Base-by-base conservation (phyloP, 1,140 invertebrate species). In the Aphis gossypii region DNA sequence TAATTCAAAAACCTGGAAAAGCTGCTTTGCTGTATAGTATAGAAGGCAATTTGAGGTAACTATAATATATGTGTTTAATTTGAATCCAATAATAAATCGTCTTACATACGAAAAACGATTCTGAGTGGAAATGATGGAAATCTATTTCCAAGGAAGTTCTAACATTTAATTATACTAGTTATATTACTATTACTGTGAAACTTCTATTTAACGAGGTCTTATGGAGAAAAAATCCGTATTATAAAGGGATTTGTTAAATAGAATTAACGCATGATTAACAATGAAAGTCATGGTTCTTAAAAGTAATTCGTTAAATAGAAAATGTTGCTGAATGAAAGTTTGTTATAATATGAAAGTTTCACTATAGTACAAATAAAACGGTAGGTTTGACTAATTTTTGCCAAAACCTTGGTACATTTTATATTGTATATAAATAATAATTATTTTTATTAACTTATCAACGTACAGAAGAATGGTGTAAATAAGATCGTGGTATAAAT, bases 71-170 rank as follows among this genome's bases (percentile, higher is more conserved):
- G 3, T 76, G 6, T 76, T 68, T 3, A 68, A 30, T 68, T 68
- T 68, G 30, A 60, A 11, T 30, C n/a, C 11, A 76, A 76, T 60
- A 9, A 25, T 60, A 30, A 60, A 60, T 60, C 25, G 11, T 60
- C 2, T 41, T 14, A 8, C 9, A 30, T 30, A 60, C 9, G 30
- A 14, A 60, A 60, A n/a, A 18, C 14, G 3, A 68, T 6, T 68
- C n/a, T 5, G 1, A 76, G 60, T 9, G 14, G n/a, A n/a, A 21
- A n/a, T n/a, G 5, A 14, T n/a, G n/a, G 18, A n/a, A 0, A 76
- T 18, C 0, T 6, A 7, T n/a, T 76, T 76, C 0, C 2, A 76
- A 20, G n/a, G 4, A n/a, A 18, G n/a, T n/a, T n/a, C 14, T 18
- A n/a, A n/a, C 14, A 18, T 76, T 76, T 76, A 18, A 76, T n/a